Conservation (phyloP, 2,888 invertebrate species). For the Abrostola triplasia region DNA sequence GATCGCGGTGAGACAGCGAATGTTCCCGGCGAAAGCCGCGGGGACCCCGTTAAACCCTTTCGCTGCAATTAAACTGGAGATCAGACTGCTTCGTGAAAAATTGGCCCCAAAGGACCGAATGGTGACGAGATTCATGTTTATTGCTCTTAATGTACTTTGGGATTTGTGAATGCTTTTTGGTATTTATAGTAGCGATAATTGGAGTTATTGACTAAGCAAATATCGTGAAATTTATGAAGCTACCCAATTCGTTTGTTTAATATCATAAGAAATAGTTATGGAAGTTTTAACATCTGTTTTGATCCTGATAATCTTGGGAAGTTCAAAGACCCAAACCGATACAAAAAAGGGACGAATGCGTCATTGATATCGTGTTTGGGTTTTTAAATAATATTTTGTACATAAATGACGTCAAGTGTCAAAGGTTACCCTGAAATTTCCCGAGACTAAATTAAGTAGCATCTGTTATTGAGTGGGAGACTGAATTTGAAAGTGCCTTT, state of each 20-base stretch:
- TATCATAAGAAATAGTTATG: too few relatives aligned
- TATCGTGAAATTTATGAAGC: too few relatives aligned
- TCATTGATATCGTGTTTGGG: not conserved
- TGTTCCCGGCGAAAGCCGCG: slow-evolving; percentile 10
- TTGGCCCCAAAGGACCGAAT: slow-evolving; percentile 22
- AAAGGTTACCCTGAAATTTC: not conserved
- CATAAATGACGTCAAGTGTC: not conserved
- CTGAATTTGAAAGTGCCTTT: not conserved
- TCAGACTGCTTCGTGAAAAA: slow-evolving; percentile 45
- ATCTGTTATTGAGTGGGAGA: not conserved
- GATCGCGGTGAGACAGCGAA: slow-evolving; percentile 10
- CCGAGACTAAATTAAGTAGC: not conserved
- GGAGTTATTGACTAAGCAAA: not conserved
- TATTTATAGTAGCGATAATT: not conserved
- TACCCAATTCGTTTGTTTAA: too few relatives aligned
- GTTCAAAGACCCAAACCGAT: too few relatives aligned
- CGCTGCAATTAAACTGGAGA: slow-evolving; percentile 46
- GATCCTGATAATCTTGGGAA: too few relatives aligned
- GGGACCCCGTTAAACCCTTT: slow-evolving; percentile 20
- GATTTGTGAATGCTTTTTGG: not conserved
- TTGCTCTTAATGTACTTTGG: slow-evolving; percentile 3
- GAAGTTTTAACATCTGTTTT: too few relatives aligned
- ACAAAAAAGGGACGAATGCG: too few relatives aligned
- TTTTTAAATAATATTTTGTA: not conserved
- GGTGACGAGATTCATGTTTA: slow-evolving; percentile 31